A percentile compares a stretch with the other conserved stretches of the same genome.
Conservation (phyloP, 2,113 vertebrate species). For the Thalassarche chlororhynchos region DNA sequence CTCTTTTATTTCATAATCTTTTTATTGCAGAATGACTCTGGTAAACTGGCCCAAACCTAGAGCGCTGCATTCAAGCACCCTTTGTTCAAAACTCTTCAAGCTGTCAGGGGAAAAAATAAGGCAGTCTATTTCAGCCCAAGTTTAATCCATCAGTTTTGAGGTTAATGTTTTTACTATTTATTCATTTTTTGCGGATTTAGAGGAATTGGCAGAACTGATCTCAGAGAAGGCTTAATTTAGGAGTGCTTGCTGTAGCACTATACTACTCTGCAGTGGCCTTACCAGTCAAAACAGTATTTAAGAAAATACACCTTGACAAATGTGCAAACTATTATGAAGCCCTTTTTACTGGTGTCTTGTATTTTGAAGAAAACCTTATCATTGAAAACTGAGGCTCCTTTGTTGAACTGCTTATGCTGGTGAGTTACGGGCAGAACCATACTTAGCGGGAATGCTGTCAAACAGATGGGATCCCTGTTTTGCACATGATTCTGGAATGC, state of each 20-base stretch:
- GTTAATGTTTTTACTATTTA: background rate
- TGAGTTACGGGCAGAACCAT: background rate
- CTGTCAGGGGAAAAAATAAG: background rate
- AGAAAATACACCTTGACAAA: background rate
- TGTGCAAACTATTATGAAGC: background rate
- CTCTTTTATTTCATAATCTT: background rate
- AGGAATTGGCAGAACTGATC: background rate
- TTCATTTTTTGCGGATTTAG: background rate
- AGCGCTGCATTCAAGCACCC: background rate
- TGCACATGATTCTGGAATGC: conserved; percentile 71
- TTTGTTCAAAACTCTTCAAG: background rate
- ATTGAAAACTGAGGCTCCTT: conserved; percentile 13
- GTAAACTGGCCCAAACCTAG: background rate
- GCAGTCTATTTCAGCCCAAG: background rate
- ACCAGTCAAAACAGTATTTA: background rate
- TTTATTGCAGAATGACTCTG: background rate
- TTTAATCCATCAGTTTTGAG: background rate
- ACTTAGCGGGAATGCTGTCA: conserved; percentile 5
- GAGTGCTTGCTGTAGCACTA: background rate
- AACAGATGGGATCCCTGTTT: conserved; percentile 64
- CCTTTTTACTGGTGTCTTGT: background rate
- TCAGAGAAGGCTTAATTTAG: background rate
- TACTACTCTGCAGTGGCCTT: background rate
- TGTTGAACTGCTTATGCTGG: background rate
- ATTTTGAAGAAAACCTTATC: background rate